Conservation (phyloP, 2,113 vertebrate genomes). For the Oreochromis aureus region DNA sequence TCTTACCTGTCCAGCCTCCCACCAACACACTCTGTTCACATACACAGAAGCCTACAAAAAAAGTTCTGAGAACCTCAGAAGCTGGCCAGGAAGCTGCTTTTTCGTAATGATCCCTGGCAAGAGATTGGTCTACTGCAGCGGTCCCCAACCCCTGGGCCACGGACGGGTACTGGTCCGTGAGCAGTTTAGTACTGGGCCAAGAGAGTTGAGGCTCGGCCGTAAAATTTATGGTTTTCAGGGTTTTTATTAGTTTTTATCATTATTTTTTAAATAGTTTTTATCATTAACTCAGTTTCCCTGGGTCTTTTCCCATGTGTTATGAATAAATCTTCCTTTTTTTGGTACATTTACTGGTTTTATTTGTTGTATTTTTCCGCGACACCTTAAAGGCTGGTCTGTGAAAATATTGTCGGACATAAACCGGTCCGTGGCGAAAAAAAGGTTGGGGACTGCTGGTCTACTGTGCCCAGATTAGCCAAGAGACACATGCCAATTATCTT, state of each 20-base stretch:
- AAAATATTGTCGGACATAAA: neutral
- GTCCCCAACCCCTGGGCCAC: neutral
- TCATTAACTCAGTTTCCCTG: neutral
- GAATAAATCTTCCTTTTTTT: neutral
- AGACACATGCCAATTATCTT: neutral
- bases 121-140: neutral
- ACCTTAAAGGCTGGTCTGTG: neutral
- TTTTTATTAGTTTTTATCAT: neutral
- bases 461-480: neutral
- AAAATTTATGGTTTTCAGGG: neutral
- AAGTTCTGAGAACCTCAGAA: neutral
- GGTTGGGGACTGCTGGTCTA: neutral
- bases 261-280: neutral
- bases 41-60: neutral
- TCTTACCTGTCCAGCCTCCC: neutral
- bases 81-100: neutral
- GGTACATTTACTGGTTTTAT: neutral
- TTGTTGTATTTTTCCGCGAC: accelerated
- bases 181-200: neutral
- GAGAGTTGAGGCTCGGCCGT: accelerated
- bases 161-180: accelerated
- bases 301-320: neutral
- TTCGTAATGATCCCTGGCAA: neutral
- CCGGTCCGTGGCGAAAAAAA: neutral
- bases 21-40: neutral